phyloP scores from a whole-genome alignment of 2,888 invertebrate genomes.

The Pseudanteris insignis region DNA sequence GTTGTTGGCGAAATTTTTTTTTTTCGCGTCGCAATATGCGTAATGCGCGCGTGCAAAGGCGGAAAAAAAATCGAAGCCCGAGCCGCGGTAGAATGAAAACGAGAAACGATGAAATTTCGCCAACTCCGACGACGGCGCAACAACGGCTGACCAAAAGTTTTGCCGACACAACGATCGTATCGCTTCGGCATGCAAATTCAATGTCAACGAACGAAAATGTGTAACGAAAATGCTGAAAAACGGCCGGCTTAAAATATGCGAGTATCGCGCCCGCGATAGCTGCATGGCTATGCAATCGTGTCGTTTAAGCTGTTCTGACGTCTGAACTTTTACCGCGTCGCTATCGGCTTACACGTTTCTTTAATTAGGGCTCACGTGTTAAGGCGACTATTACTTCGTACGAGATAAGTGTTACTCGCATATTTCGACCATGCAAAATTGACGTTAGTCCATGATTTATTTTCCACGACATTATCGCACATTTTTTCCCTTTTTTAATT shows the following conservation, averaged over 20 bases:
- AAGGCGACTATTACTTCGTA: constrained; percentile 21
- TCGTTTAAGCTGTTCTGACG: constrained; percentile 49
- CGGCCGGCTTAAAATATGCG: constrained; percentile 65
- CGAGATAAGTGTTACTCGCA: constrained; percentile 35
- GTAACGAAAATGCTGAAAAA: constrained; percentile 66
- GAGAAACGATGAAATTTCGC: too few species aligned
- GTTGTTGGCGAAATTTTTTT: constrained; percentile 11
- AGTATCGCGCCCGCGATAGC: constrained; percentile 64
- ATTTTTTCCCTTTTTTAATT: too few species aligned
- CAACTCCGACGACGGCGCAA: constrained; percentile 18
- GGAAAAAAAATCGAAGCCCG: constrained; percentile 13
- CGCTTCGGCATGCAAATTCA: constrained; percentile 63
- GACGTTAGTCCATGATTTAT: constrained; percentile 27
- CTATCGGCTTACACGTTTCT: constrained; percentile 40
- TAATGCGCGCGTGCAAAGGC: constrained; percentile 35
- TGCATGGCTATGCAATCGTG: constrained; percentile 51
- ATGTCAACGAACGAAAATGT: constrained; percentile 55
- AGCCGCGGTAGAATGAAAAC: too few species aligned
- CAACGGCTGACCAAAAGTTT: constrained; percentile 50
- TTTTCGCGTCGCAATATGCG: constrained; percentile 23
- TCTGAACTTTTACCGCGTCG: constrained; percentile 38
- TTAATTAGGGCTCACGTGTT: constrained; percentile 39
- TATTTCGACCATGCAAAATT: constrained; percentile 29
- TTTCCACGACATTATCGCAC: constrained; percentile 9
- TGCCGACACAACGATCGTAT: constrained; percentile 54